A percentile compares a stretch with the other conserved stretches of the same genome.
Evolutionary conservation across 2,888 invertebrate species (phyloP).

Genomic region (Fabriciana adippe): DNA sequence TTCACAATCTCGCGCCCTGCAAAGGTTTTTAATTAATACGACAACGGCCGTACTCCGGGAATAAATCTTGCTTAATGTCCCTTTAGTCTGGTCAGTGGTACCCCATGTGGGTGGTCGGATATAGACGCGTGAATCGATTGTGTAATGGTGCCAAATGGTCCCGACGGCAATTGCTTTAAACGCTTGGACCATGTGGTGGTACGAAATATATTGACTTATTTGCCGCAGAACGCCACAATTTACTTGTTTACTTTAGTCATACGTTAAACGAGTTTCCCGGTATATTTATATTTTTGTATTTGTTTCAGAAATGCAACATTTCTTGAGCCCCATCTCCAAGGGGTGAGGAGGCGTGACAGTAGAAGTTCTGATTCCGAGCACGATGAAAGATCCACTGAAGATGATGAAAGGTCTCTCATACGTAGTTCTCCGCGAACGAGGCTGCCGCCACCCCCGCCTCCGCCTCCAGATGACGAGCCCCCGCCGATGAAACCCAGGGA

Average conservation of each 20-base stretch:
- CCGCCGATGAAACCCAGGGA: conserved; percentile 82
- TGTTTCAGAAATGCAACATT: conserved; percentile 88
- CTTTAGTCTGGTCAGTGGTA: conserved; percentile 67
- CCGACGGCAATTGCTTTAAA: conserved; percentile 38
- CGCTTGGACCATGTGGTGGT: conserved; percentile 29
- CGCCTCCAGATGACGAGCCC: conserved; percentile 73
- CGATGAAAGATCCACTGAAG: conserved; percentile 77
- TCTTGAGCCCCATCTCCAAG: conserved; percentile 88
- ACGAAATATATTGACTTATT: conserved; percentile 31
- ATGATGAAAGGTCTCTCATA: conserved; percentile 72
- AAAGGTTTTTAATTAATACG: conserved; percentile 78
- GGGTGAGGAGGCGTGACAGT: conserved; percentile 78
- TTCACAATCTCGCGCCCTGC: conserved; percentile 48
- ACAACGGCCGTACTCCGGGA: conserved; percentile 56
- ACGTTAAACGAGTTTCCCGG: not conserved
- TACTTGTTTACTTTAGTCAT: conserved; percentile 4
- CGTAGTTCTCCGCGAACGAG: conserved; percentile 74
- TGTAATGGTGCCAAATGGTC: conserved; percentile 37
- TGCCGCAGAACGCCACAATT: conserved; percentile 18
- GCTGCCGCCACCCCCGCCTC: conserved; percentile 72
- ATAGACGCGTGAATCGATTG: conserved; percentile 59
- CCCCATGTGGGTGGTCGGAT: conserved; percentile 57
- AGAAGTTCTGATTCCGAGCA: conserved; percentile 77
- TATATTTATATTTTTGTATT: conserved; percentile 32
- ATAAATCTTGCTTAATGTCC: conserved; percentile 82